Conservation (phyloP, 2,113 vertebrate species). For the Miniopterus natalensis region DNA sequence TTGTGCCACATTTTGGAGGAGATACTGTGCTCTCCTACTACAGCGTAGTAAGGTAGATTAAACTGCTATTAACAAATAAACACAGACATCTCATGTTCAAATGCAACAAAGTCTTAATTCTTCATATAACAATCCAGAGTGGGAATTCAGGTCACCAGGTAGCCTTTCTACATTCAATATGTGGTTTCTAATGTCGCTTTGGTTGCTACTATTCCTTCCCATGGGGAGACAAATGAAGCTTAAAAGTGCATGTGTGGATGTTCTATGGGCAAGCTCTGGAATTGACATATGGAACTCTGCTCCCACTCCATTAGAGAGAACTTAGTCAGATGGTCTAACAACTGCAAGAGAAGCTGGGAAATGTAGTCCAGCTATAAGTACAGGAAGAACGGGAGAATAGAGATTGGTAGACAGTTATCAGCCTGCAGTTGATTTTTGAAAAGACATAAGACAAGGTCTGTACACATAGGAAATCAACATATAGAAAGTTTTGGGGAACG, state of each 20-base stretch:
- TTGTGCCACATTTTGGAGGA: neutral
- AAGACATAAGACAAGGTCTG: neutral
- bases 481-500: neutral
- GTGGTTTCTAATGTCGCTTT: neutral
- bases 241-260: neutral
- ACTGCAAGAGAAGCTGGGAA: neutral
- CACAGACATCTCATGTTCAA: neutral
- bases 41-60: neutral
- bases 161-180: neutral
- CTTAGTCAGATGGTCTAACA: neutral
- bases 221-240: neutral
- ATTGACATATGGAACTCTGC: neutral
- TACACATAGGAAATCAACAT: neutral
- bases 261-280: neutral
- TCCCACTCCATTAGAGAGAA: neutral
- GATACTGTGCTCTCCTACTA: neutral
- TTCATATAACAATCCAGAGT: neutral
- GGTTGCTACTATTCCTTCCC: neutral
- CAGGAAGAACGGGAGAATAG: neutral
- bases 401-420: neutral
- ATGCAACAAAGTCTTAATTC: constrained; percentile 19
- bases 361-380: neutral
- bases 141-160: neutral
- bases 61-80: neutral
- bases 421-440: constrained; percentile 2